phyloP scores from a whole-genome alignment of 2,113 vertebrate species.

The Cyphomyrus plagiostoma region DNA sequence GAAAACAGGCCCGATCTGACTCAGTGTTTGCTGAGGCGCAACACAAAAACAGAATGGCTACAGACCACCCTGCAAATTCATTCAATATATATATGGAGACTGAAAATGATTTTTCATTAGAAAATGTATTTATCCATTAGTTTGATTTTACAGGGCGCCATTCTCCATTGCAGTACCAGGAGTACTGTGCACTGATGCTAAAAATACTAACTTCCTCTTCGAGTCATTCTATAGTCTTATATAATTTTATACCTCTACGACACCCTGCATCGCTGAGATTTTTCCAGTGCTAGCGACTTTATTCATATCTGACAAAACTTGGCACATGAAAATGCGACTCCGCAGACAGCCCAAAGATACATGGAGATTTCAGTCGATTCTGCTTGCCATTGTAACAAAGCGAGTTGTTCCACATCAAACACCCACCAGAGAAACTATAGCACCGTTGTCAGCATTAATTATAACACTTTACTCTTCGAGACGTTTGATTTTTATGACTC shows the following conservation, averaged over 20 bases:
- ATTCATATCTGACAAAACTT: conserved; percentile 1
- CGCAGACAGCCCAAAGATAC: not conserved
- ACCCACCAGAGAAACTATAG: not conserved
- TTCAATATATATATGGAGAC: not conserved
- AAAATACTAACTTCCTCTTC: not conserved
- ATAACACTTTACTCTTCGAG: not conserved
- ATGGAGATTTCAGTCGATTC: not conserved
- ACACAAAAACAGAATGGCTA: not conserved
- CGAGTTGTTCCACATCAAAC: not conserved
- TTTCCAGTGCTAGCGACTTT: not conserved
- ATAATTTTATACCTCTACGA: not conserved
- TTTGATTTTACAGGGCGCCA: not conserved
- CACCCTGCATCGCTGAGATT: not conserved
- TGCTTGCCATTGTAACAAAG: not conserved
- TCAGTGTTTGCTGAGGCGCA: not conserved
- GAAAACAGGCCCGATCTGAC: not conserved
- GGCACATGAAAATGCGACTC: not conserved
- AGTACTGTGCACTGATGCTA: not conserved
- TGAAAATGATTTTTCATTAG: not conserved
- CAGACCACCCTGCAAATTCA: not conserved
- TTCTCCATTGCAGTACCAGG: not conserved
- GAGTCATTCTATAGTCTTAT: not conserved
- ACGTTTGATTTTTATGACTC: conserved; percentile 2
- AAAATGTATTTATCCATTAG: not conserved
- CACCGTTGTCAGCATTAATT: not conserved